phyloP scores from a whole-genome alignment of 2,888 invertebrate species.

The Zhengitettix transpicula region DNA sequence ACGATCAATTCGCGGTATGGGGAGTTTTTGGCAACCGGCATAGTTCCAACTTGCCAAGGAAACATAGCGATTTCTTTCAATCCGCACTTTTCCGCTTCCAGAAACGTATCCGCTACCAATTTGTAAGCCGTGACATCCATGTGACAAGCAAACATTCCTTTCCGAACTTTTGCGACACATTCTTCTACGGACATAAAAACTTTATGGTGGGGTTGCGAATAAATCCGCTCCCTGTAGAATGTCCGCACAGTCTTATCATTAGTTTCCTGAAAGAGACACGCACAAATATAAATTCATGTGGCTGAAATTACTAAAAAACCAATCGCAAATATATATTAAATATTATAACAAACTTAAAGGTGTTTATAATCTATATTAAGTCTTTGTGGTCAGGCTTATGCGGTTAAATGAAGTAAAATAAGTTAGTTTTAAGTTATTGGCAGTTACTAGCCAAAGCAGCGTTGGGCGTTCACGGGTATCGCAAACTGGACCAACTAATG shows the following conservation, averaged over 20 bases:
- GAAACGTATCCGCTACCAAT: neutral
- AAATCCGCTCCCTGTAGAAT: neutral
- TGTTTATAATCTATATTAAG: too few species aligned
- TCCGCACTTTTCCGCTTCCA: slow-evolving; percentile 2
- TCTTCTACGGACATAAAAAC: neutral
- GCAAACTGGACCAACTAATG: too few species aligned
- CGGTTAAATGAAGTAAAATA: too few species aligned
- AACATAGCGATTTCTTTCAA: neutral
- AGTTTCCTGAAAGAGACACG: neutral
- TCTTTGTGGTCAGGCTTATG: too few species aligned
- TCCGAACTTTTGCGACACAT: neutral
- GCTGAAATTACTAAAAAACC: too few species aligned
- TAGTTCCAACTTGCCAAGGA: neutral
- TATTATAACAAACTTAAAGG: too few species aligned
- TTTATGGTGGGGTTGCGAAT: neutral
- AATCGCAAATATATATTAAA: too few species aligned
- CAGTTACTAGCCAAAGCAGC: too few species aligned
- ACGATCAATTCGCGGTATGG: neutral
- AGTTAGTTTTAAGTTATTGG: too few species aligned
- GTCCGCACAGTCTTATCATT: neutral
- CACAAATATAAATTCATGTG: neutral
- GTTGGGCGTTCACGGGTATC: too few species aligned
- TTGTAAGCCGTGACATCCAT: neutral
- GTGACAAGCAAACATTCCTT: neutral
- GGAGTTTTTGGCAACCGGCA: neutral